Conservation (phyloP, 2,113 vertebrate species). For the Meriones unguiculatus region DNA sequence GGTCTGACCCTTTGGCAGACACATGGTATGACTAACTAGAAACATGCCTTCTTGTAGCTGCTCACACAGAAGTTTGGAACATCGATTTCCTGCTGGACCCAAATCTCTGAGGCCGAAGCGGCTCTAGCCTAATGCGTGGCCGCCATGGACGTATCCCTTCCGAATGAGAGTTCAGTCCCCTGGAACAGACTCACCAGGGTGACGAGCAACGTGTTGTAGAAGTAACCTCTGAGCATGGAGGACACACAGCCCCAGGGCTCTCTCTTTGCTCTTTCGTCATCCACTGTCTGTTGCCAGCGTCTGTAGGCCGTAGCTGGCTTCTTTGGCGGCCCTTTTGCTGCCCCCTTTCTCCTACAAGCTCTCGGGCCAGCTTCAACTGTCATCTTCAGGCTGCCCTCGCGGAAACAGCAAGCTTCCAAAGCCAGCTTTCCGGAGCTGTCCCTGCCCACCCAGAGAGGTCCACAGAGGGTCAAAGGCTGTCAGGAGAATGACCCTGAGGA, state of each 20-base stretch:
- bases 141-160: background rate
- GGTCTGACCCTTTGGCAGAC: background rate
- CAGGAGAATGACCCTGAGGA: background rate
- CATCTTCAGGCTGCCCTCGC: background rate
- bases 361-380: background rate
- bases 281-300: background rate
- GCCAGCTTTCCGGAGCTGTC: no score
- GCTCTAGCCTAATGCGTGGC: rapidly evolving
- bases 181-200: background rate
- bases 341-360: background rate
- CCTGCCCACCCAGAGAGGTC: background rate
- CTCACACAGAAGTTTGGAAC: background rate
- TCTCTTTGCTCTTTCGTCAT: background rate
- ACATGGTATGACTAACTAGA: background rate
- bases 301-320: background rate
- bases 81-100: background rate
- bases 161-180: background rate
- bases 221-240: background rate
- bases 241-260: background rate
- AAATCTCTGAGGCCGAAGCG: rapidly evolving
- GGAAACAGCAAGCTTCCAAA: background rate
- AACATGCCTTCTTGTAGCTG: background rate
- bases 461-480: background rate
- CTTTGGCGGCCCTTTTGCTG: background rate
- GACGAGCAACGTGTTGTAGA: background rate